Evolutionary conservation across 2,113 vertebrate genomes (phyloP), one percentile per base, ranked within the genome.

Genomic region (Tachuris rubrigastra): DNA sequence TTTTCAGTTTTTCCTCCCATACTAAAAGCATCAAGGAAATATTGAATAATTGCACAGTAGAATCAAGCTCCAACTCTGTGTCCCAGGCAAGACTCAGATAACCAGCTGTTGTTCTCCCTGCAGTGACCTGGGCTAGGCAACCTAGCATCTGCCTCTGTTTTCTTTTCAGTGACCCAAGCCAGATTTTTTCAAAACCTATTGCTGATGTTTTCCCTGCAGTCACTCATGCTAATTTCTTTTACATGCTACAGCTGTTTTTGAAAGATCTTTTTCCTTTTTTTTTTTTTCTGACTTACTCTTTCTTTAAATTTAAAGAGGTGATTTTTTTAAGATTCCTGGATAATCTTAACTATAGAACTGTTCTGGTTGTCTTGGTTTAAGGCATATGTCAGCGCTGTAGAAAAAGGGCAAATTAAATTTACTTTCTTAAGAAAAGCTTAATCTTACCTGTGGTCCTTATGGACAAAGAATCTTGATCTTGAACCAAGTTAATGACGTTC

Each of bases 71-170:
- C 44, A 49, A 9, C 35, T 88, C n/a, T 42, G n/a, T 86, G 73
- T 95, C 85, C 76, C 0, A 60, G 68, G 65, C 85, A 96, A 90
- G 90, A 88, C 55, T 84, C 28, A 0, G 13, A n/a, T 41, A 95
- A 49, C 79, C 96, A 96, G 95, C 92, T 96, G 93, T 58, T 96
- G 69, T 96, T 96, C 92, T 96, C 92, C 85, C 93, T 94, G 87
- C 87, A 95, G 93, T 97, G 93, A 96, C 93, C 92, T 92, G 92
- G 80, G 56, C 76, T 67, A 52, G 90, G 76, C 93, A 95, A 52
- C 37, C 6, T 44, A 85, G 69, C 92, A 94, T 92, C 93, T 95
- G 96, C 90, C 68, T 95, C 59, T 95, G 75, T 85, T 93, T 94
- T 96, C 75, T 96, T 93, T 92, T 88, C 82, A 78, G 76, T 95